phyloP scores from a whole-genome alignment of 2,797 vertebrate genomes.

The Apogon talboti region DNA sequence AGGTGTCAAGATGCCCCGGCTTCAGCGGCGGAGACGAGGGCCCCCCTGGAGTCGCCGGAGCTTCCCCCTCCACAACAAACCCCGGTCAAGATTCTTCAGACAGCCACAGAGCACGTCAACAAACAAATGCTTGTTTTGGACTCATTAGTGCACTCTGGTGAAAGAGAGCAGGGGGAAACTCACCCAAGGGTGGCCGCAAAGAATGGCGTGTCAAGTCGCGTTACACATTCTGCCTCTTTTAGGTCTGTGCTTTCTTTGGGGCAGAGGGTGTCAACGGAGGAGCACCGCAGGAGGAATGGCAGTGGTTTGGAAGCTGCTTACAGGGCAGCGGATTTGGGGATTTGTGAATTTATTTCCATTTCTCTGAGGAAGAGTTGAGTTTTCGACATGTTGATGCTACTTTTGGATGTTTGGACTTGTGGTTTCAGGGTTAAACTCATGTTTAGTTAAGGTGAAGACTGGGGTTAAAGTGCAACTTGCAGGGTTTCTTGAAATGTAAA shows the following conservation, averaged over 20 bases:
- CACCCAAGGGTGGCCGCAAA: slow-evolving; percentile 56
- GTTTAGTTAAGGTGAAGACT: no score
- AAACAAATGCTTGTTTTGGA: slow-evolving; percentile 71
- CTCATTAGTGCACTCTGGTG: slow-evolving; percentile 75
- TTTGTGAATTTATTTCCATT: background rate
- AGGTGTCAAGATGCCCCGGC: slow-evolving; percentile 61
- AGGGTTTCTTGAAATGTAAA: no score
- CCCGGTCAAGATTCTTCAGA: slow-evolving; percentile 68
- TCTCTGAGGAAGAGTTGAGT: background rate
- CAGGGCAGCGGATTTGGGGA: background rate
- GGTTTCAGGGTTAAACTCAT: background rate
- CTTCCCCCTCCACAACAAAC: slow-evolving; percentile 56
- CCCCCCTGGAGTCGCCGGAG: slow-evolving; percentile 62
- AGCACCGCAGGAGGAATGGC: no score
- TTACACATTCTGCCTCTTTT: slow-evolving; percentile 63
- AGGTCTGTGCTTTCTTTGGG: slow-evolving; percentile 37
- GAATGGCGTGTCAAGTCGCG: slow-evolving; percentile 61
- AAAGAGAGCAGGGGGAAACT: slow-evolving; percentile 54
- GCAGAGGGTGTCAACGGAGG: slow-evolving; percentile 35
- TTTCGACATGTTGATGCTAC: background rate
- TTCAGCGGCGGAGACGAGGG: slow-evolving; percentile 52
- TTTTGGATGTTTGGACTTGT: background rate
- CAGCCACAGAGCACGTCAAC: slow-evolving; percentile 61
- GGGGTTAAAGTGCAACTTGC: no score
- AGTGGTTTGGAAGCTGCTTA: slow-evolving; percentile 36